Percentiles rank a stretch among this genome's conserved stretches.
phyloP scores from a whole-genome alignment of 1,140 invertebrate species.

The Samia ricini region DNA sequence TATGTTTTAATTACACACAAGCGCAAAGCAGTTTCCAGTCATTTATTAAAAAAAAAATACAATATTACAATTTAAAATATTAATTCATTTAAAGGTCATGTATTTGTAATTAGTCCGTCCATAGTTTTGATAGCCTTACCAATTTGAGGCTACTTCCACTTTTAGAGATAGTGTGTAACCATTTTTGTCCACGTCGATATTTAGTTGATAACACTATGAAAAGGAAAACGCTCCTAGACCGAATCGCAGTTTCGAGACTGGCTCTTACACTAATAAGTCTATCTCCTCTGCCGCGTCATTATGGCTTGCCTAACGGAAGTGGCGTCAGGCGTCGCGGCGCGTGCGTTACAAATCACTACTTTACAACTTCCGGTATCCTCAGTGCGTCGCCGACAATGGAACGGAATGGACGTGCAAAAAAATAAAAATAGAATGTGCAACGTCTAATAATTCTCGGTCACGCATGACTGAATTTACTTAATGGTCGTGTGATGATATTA shows the following conservation, averaged over 20 bases:
- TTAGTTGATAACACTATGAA: no score
- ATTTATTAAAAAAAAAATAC: no score
- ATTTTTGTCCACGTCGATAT: no score
- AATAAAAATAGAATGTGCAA: constrained; percentile 29
- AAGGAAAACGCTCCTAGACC: no score
- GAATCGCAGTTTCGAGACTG: background rate
- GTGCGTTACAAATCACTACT: constrained; percentile 76
- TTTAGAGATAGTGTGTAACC: no score
- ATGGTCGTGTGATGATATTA: constrained; percentile 67
- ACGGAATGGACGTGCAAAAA: constrained; percentile 51
- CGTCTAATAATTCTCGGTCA: constrained; percentile 64
- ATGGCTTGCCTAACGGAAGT: constrained; percentile 55
- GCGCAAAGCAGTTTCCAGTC: no score
- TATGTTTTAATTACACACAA: no score
- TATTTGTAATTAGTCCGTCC: no score
- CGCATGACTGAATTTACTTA: constrained; percentile 48
- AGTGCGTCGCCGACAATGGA: constrained; percentile 42
- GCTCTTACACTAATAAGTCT: constrained; percentile 2
- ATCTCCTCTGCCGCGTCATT: constrained; percentile 51
- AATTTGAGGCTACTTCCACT: no score
- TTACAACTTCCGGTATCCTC: constrained; percentile 68
- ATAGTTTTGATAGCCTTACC: no score
- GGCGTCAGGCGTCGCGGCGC: constrained; percentile 67
- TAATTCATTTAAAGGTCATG: no score
- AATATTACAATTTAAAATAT: no score